Evolutionary conservation across 2,797 vertebrate genomes (phyloP).

Genomic region (Atherinosoma microstoma): DNA sequence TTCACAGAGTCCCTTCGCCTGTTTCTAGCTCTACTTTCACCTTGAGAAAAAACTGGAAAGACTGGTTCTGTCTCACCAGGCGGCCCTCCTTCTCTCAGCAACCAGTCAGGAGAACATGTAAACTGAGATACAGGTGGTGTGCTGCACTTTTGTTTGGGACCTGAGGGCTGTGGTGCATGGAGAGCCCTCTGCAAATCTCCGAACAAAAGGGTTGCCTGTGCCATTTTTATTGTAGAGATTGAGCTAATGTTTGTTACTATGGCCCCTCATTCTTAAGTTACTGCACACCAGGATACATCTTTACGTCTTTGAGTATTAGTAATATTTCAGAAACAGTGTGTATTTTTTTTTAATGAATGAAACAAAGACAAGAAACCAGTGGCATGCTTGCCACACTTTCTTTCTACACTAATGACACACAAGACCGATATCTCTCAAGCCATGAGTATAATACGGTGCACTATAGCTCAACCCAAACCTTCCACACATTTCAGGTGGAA

Average conservation of each 20-base stretch:
- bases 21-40: conserved; percentile 28
- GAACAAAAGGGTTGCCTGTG: conserved; percentile 62
- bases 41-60: conserved; percentile 70
- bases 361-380: not conserved
- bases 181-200: conserved; percentile 66
- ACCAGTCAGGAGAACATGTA: conserved; percentile 71
- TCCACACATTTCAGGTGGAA: not conserved
- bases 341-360: not conserved
- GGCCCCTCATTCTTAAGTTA: not conserved
- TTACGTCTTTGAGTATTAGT: not conserved
- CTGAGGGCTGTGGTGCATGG: conserved; percentile 55
- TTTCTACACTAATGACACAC: not conserved
- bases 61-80: conserved; percentile 67
- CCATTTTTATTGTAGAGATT: conserved; percentile 40
- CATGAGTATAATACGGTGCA: not conserved
- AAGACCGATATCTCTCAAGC: not conserved
- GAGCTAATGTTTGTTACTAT: conserved; percentile 25
- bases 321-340: not conserved
- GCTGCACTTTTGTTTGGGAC: conserved; percentile 68
- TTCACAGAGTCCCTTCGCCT: conserved; percentile 25
- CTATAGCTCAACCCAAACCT: conserved; percentile 15
- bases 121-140: conserved; percentile 71
- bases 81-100: conserved; percentile 62
- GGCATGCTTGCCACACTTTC: not conserved
- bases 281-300: not conserved